Evolutionary conservation across 2,888 invertebrate genomes (phyloP).

Genomic region (Bugulina stolonifera): DNA sequence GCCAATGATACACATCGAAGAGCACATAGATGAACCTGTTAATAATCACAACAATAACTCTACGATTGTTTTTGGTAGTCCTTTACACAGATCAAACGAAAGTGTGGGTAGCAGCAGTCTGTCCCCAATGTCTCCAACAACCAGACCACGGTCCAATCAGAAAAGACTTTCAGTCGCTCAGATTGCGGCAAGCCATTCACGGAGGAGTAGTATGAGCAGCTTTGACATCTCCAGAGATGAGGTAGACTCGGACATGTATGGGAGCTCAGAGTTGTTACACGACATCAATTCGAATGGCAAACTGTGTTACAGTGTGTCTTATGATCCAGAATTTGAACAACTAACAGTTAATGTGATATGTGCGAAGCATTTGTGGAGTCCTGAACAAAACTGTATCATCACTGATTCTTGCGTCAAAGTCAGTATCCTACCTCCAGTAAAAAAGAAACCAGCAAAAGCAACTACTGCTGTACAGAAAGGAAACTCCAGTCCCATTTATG

Average conservation of each 20-base stretch:
- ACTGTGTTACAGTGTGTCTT: slow-evolving; percentile 1
- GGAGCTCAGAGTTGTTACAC: neutral
- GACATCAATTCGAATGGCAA: slow-evolving; percentile 2
- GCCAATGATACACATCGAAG: slow-evolving; percentile 9
- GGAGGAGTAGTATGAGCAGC: slow-evolving; percentile 5
- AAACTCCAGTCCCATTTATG: neutral
- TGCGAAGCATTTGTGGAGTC: slow-evolving; percentile 1
- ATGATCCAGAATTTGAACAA: neutral
- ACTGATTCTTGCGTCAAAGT: slow-evolving; percentile 1
- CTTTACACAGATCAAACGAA: neutral
- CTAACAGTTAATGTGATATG: neutral
- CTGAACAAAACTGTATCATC: neutral
- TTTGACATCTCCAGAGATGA: slow-evolving; percentile 15
- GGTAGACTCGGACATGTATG: slow-evolving; percentile 12
- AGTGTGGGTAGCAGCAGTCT: neutral
- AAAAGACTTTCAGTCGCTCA: slow-evolving; percentile 5
- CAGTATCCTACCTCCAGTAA: neutral
- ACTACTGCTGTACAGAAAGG: neutral
- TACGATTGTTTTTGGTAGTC: neutral
- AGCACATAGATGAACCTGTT: neutral
- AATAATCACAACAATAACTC: neutral
- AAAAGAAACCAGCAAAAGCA: neutral
- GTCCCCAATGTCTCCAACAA: neutral
- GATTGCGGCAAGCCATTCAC: slow-evolving; percentile 1
- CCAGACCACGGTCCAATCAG: neutral